Evolutionary conservation across 2,888 invertebrate genomes (phyloP).

Genomic region (Pristionchus arcanus): DNA sequence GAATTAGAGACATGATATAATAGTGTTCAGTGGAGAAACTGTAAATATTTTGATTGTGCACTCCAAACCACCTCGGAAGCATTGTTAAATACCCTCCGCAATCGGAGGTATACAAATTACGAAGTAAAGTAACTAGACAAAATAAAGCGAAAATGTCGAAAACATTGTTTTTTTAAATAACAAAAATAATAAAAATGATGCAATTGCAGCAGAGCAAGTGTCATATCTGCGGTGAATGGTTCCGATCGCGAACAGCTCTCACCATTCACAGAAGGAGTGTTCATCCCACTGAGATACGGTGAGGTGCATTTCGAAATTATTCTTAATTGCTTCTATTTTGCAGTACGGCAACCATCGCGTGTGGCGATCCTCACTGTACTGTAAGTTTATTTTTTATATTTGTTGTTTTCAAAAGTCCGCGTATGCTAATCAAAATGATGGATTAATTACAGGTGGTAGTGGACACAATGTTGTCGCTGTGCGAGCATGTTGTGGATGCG

Average conservation of each 20-base stretch:
- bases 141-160: background rate
- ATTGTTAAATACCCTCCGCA: no score
- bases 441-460: background rate
- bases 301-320: background rate
- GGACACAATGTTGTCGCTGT: conserved; percentile 53
- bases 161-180: background rate
- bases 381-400: background rate
- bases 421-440: background rate
- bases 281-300: conserved; percentile 44
- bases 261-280: conserved; percentile 18
- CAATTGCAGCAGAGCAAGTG: conserved; percentile 40
- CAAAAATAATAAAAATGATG: background rate
- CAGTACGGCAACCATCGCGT: conserved; percentile 16
- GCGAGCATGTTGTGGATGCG: conserved; percentile 49
- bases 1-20: background rate
- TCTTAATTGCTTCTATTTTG: background rate
- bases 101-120: no score
- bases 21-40: no score
- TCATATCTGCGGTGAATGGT: conserved; percentile 33
- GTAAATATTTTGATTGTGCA: background rate
- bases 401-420: background rate
- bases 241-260: conserved; percentile 51
- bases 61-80: no score
- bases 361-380: background rate
- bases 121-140: no score